A percentile compares a stretch with the other conserved stretches of the same genome.
These are phyloP conservation scores for Ganaspis sp. DNA, from an alignment of 1,140 invertebrate species.

Conservation along the genomic window DNA sequence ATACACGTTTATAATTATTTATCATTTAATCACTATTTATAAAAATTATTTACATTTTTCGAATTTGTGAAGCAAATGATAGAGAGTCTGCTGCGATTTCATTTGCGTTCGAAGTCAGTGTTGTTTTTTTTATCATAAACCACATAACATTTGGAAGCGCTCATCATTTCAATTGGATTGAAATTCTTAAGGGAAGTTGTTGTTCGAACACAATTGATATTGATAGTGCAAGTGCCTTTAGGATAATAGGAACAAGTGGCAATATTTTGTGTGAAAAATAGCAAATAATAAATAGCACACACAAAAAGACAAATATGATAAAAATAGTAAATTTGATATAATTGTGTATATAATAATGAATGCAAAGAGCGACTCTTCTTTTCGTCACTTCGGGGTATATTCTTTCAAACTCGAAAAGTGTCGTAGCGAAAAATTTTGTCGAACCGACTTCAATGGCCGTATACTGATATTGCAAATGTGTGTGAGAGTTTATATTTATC, in stretches of 20 bases:
- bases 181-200: conserved; percentile 5
- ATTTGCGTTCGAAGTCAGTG: not conserved
- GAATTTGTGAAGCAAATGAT: not conserved
- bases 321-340: not conserved
- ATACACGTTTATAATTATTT: not conserved
- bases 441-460: conserved; percentile 21
- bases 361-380: not conserved
- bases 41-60: conserved; percentile 15
- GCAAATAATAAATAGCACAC: not conserved
- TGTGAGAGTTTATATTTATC: conserved; percentile 19
- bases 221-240: not conserved
- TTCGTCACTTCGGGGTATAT: conserved; percentile 12
- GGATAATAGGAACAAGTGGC: not conserved
- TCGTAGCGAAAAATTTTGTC: not conserved
- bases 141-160: conserved; percentile 10
- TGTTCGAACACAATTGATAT: conserved; percentile 17
- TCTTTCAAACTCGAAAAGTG: not conserved
- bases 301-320: not conserved
- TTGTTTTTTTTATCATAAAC: not conserved
- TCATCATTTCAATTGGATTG: conserved; percentile 20
- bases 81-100: conserved; percentile 4
- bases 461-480: not conserved
- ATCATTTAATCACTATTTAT: conserved; percentile 22
- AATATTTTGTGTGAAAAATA: not conserved
- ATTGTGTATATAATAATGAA: no score